Conservation (phyloP, 1,140 invertebrate genomes). For the Bombus turneri region DNA sequence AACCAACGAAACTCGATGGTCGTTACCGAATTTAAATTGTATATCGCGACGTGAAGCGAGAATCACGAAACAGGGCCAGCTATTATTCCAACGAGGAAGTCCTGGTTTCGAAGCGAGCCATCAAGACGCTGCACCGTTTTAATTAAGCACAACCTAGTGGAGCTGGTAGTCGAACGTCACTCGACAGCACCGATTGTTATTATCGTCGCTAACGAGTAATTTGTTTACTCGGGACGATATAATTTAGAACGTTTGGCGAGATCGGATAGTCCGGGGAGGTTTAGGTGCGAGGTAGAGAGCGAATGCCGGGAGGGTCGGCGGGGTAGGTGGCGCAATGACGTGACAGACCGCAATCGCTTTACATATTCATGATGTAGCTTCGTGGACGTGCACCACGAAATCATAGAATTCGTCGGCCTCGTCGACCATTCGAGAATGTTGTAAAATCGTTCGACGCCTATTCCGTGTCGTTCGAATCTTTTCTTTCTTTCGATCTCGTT, state of each 20-base stretch:
- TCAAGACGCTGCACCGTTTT: constrained; percentile 14
- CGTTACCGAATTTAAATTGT: constrained; percentile 34
- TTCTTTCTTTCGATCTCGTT: not conserved
- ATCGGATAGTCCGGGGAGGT: constrained; percentile 49
- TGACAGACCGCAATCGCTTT: constrained; percentile 66
- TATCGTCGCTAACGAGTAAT: constrained; percentile 53
- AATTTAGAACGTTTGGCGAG: constrained; percentile 50
- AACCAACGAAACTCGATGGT: not conserved
- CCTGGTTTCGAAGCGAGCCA: not conserved
- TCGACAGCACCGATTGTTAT: constrained; percentile 47
- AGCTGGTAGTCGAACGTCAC: not conserved
- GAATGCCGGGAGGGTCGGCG: not conserved
- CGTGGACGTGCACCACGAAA: constrained; percentile 62
- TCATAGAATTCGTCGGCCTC: constrained; percentile 62
- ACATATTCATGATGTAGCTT: constrained; percentile 70
- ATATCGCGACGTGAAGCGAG: not conserved
- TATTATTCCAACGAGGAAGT: constrained; percentile 12
- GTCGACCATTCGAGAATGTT: constrained; percentile 58
- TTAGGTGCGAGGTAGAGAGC: not conserved
- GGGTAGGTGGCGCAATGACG: constrained; percentile 47
- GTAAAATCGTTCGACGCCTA: constrained; percentile 20
- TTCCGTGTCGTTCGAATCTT: constrained; percentile 44
- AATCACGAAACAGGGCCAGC: not conserved
- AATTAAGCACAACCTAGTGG: constrained; percentile 12
- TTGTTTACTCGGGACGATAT: constrained; percentile 55